Conservation (phyloP, 2,888 invertebrate species). For the Halocaridina rubra region DNA sequence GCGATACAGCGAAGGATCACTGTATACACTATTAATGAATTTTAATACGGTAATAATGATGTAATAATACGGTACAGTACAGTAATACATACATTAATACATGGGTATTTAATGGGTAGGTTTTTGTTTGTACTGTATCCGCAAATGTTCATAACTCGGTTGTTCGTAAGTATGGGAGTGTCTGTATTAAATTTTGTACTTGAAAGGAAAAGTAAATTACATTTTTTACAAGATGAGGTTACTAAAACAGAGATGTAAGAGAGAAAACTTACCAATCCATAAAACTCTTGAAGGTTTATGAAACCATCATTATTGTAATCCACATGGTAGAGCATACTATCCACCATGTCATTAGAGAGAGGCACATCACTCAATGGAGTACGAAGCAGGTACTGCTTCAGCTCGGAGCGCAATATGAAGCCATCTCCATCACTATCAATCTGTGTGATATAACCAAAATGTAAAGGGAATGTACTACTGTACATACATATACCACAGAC, state of each 20-base stretch:
- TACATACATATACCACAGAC: no score
- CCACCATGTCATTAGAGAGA: conserved; percentile 66
- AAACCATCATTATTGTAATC: conserved; percentile 77
- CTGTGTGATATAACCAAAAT: no score
- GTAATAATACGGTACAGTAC: no score
- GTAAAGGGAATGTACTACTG: no score
- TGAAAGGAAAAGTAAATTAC: conserved; percentile 71
- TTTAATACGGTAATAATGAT: no score
- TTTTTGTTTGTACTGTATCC: no score
- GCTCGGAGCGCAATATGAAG: conserved; percentile 50
- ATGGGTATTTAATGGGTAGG: no score
- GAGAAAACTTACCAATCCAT: conserved; percentile 74
- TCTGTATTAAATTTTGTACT: no score
- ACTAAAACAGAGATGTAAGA: neutral
- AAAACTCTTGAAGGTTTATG: conserved; percentile 87
- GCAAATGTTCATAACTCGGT: no score
- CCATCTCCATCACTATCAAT: conserved; percentile 62
- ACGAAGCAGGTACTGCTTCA: conserved; percentile 55
- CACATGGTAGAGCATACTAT: conserved; percentile 66
- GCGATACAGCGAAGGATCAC: neutral
- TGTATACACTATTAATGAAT: neutral
- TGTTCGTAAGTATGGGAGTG: no score
- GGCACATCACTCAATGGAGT: conserved; percentile 64
- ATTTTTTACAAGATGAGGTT: neutral
- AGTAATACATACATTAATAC: no score